These are phyloP conservation scores for Teleogryllus oceanicus DNA, from an alignment of 2,888 invertebrate genomes.

Conservation along the genomic window DNA sequence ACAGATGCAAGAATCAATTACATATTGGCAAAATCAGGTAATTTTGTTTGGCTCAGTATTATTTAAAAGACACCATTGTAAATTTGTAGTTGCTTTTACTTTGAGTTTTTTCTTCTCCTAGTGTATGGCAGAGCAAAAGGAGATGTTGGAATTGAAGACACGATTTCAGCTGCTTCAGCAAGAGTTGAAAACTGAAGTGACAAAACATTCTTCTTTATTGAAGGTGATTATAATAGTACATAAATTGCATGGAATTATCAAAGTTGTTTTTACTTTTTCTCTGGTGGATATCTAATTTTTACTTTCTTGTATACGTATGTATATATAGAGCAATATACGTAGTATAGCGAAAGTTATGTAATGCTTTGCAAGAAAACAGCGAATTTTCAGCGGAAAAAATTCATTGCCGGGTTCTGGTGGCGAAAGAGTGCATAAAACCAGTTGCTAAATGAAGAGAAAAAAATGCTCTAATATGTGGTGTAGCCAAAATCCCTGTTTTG, in stretches of 20 bases:
- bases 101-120: slow-evolving; percentile 41
- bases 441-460: too few species aligned
- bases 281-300: background rate
- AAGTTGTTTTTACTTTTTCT: background rate
- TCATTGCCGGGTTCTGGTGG: too few species aligned
- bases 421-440: too few species aligned
- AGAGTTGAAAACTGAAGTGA: slow-evolving; percentile 34
- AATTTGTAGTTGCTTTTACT: background rate
- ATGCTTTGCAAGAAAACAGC: too few species aligned
- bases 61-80: too few species aligned
- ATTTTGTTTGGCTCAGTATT: background rate
- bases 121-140: slow-evolving; percentile 55
- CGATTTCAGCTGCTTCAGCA: slow-evolving; percentile 36
- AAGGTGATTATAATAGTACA: slow-evolving; percentile 34
- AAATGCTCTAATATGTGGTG: too few species aligned
- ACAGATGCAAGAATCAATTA: slow-evolving; percentile 44
- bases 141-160: slow-evolving; percentile 48
- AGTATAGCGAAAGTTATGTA: too few species aligned
- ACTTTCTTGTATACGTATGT: too few species aligned
- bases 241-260: too few species aligned
- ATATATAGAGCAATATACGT: too few species aligned
- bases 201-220: slow-evolving; percentile 29
- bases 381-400: too few species aligned
- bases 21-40: slow-evolving; percentile 49
- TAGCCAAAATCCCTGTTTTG: too few species aligned